Base-by-base conservation (phyloP, 64 coral and sea anemone genomes). In the Catalaphyllia jardinei region DNA sequence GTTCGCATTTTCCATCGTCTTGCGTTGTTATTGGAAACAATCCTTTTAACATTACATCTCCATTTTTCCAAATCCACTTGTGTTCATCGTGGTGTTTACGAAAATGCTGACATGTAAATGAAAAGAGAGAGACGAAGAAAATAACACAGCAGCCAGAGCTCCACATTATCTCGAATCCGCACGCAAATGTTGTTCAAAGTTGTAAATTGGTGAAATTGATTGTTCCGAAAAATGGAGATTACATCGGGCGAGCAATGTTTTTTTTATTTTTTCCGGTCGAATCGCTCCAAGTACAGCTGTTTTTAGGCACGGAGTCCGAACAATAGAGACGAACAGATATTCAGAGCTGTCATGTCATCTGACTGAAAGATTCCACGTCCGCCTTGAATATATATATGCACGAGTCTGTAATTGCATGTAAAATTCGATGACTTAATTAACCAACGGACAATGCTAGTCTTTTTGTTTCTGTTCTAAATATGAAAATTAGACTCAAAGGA, bases 11-110 rank as follows among this genome's bases (percentile, higher is more conserved):
- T 24, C 82, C 89, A 33, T 82, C 72, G 3, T 98, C 92, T 15
- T 49, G 71, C 31, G 71, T 92, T 2, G 92, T 98, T 65, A 98
- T 79, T 1, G 95, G 95, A 7, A 98, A 89, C 16, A 98, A 69
- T 13, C 95, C 95, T 61, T 96, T 83, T 2, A 96, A 31, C 52
- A 93, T 78, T 31, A 96, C 9, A 28, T 93, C 67, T 22, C 95
- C 95, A 27, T 90, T 28, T 78, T 88, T 89, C 81, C 81, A 71
- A 69, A 71, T 52, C 39, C 62, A 27, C 24, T 85, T 64, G 16
- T 83, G 60, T 14, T 5, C 35, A 64, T 28, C 39, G 38, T 24
- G 10, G 79, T 81, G 29, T 81, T 62, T 24, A 22, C 49, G 9
- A 35, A 64, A 50, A 29, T 85, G 31, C 31, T 67, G 35, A 42